Base-by-base conservation (phyloP, 1,140 invertebrate genomes). In the Sarcophaga peregrina region DNA sequence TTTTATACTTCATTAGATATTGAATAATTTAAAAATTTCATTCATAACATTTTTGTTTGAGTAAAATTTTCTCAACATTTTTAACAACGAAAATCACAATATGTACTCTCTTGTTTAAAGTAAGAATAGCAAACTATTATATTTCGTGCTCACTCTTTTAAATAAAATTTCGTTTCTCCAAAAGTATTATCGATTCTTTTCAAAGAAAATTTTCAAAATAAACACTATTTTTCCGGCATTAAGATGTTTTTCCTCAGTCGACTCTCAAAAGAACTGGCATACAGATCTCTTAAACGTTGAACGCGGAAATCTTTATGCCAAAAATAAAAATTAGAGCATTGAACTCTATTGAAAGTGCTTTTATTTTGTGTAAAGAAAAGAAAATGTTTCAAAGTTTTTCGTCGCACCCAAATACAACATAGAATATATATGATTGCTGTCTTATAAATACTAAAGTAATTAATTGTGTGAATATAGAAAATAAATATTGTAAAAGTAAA, bases 381-480 rank as follows among this genome's bases (percentile, higher is more conserved):
- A 50, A 45, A 75, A 75, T 52, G 75, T 48, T 78, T 50, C 75
- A 78, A 50, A 50, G 62, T 76, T 8, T 78, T 78, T 78, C n/a
- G 50, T 52, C 50, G 47, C 50, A 52, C 7, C 25, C 17, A 9
- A 78, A 47, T 48, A 76, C n/a, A 20, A 78, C 13, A 78, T 11
- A 50, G 9, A 11, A 50, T 17, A 78, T 6, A 50, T 37, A 37
- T 37, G 1, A 37, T 37, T 37, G 50, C 68, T 45, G 37, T 37
- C 50, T 52, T 48, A 78, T 17, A 50, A 50, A 76, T 47, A n/a
- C n/a, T n/a, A 47, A 78, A 13, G 75, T 78, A 78, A 78, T 78
- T 78, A 76, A 48, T 76, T 6, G n/a, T 76, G 48, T 76, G 50
- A 78, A 78, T 52, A 52, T 50, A 50, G 17, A 78, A 76, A 68